Conservation (phyloP, 1,140 invertebrate species). For the Hesperophylax magnus region DNA sequence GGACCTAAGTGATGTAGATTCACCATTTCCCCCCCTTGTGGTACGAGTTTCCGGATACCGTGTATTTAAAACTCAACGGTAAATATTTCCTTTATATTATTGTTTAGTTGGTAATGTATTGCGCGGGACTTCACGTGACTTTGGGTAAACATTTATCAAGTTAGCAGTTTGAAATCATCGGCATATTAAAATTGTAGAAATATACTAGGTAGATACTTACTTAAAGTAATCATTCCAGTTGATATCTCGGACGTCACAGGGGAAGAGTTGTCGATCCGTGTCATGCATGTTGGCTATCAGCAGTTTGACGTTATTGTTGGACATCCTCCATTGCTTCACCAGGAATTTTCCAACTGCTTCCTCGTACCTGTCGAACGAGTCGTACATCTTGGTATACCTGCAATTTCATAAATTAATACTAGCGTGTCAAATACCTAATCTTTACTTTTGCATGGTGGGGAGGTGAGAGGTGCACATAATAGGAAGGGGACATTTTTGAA, state of each 20-base stretch:
- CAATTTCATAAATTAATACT: conserved; percentile 33
- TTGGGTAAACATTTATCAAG: no score
- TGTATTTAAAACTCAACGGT: no score
- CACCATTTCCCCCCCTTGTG: no score
- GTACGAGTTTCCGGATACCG: no score
- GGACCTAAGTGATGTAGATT: no score
- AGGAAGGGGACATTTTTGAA: no score
- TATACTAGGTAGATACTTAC: conserved; percentile 2
- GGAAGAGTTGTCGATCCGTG: conserved; percentile 73
- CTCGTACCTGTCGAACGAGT: conserved; percentile 78
- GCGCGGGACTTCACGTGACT: no score
- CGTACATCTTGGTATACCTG: conserved; percentile 78
- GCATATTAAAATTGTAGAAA: background rate
- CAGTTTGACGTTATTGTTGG: conserved; percentile 71
- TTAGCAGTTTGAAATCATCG: no score
- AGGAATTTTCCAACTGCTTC: conserved; percentile 79
- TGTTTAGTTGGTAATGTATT: no score
- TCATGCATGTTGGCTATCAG: conserved; percentile 69
- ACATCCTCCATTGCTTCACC: conserved; percentile 77
- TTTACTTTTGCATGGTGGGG: no score
- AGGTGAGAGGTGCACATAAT: no score
- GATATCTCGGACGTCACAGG: conserved; percentile 73
- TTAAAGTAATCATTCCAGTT: conserved; percentile 75
- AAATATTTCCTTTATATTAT: no score
- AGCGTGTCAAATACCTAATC: background rate